Base-by-base conservation (phyloP, 2,797 vertebrate species). In the Hapalemur alaotrensis region DNA sequence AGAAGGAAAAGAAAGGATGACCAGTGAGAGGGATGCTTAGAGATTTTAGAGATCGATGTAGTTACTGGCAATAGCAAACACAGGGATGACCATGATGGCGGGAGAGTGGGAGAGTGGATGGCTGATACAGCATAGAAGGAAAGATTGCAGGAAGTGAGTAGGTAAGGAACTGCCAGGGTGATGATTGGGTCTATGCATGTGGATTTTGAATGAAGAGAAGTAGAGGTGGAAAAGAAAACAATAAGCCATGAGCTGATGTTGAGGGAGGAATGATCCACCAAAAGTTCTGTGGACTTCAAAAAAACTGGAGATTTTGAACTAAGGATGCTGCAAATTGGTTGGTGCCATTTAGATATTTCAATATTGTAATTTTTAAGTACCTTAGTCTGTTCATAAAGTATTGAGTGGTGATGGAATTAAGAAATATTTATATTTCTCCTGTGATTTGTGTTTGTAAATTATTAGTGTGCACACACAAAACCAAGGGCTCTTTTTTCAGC, bases 371-470 rank as follows among this genome's bases (percentile, higher is more conserved):
- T 69, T 78, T 94, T 35, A 57, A 89, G 35, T 83, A 54, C 72
- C 32, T 86, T 65, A 86, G 46, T 57, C 15, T 93, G 50, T 70
- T 78, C 43, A 63, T 43, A 61, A 92, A 83, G 28, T 89, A 20
- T 69, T 70, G 59, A 48, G 46, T 76, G 81, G 32, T 52, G 41
- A 12, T 35, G 20, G 30, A 91, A 79, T 52, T 65, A 81, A 75
- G 41, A 63, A 91, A 80, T 80, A 76, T 32, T 84, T 89, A 82
- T 78, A 54, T 35, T 76, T 32, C 12, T 70, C 13, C 6, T 43
- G 70, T 67, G 67, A 85, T 80, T 82, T 91, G 54, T 69, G 57
- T 89, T 81, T 70, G 52, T 89, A 86, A 87, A 87, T 79, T 54
- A 69, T 35, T 86, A 82, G 32, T 89, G 11, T 28, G 20, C 22